A percentile compares a stretch with the other conserved stretches of the same genome.
These are phyloP conservation scores for Uropetala carovei DNA, from an alignment of 2,888 invertebrate species.

Conservation along the genomic window DNA sequence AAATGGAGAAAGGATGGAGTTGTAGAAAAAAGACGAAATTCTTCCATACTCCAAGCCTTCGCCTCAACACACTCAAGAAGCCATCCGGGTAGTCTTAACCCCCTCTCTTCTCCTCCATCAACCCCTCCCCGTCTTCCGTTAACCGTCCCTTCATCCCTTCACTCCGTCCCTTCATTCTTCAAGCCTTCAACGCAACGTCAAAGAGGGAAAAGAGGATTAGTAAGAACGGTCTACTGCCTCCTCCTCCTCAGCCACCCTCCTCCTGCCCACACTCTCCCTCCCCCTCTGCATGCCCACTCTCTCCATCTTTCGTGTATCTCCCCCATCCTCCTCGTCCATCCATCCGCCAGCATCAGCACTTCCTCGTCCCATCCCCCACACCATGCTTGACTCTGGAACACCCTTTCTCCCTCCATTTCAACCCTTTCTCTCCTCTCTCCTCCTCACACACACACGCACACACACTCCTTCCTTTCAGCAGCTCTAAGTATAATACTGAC, in stretches of 20 bases:
- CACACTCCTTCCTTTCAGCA: neutral
- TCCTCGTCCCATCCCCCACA: neutral
- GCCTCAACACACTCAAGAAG: neutral
- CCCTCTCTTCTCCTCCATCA: neutral
- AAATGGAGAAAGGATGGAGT: no score
- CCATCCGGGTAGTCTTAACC: neutral
- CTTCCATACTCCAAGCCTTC: no score
- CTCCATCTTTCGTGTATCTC: neutral
- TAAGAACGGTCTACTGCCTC: constrained; percentile 13
- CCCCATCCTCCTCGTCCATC: neutral
- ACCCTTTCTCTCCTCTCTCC: neutral
- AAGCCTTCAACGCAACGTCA: neutral
- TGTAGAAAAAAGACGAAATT: no score
- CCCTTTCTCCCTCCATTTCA: neutral
- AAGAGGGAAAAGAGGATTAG: neutral
- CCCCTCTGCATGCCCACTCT: neutral
- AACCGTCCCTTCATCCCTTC: neutral
- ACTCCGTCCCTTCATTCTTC: neutral
- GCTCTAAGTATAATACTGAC: no score
- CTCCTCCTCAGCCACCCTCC: neutral
- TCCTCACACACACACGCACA: no score
- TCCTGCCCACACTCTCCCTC: neutral
- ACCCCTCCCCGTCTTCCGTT: neutral
- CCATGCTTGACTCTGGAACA: neutral
- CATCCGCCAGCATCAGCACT: neutral